Evolutionary conservation across 2,888 invertebrate genomes (phyloP), one percentile per base, ranked within the genome.

Genomic region (Celastrina argiolus): DNA sequence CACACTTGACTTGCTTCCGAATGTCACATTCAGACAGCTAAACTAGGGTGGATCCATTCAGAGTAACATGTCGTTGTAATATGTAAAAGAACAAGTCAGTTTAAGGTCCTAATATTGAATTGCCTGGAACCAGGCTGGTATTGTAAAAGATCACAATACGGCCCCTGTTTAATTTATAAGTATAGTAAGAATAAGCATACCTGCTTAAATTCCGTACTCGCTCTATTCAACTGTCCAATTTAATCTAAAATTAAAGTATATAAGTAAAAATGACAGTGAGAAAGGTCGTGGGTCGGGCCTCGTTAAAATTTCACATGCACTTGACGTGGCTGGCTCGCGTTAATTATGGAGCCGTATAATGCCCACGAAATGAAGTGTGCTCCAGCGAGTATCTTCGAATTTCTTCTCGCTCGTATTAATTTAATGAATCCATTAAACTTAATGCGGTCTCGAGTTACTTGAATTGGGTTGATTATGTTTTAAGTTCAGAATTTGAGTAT

Each of bases 291-390:
- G 75, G 76, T 80, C 79, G 73, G 73, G 76, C 75, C 89, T 88
- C 90, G 85, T 90, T 88, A 89, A 89, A 90, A 85, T 88, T 89
- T 89, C 88, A 89, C 87, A 88, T 89, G 87, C 88, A 85, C 88
- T 88, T 89, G 90, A 89, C 88, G 86, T 83, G 80, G 81, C 85
- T 84, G 85, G 85, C 85, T 87, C 85, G 84, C 89, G 86, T 90
- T 90, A 90, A 90, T 90, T 90, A 90, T 89, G 86, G 88, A 89
- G 88, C 87, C 87, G 87, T 88, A 88, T 88, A 88, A 84, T 81
- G 79, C 81, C 79, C 78, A 83, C 81, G 81, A 83, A 88, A 86
- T 82, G 82, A 81, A 81, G 79, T 81, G 79, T 78, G 77, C 82
- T 83, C 77, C 41, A 41, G 0, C 22, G 51, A 1, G 51, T 14